A percentile compares a stretch with the other conserved stretches of the same genome.
Evolutionary conservation across 2,888 invertebrate genomes (phyloP).

Genomic region (Dasypolia templi): DNA sequence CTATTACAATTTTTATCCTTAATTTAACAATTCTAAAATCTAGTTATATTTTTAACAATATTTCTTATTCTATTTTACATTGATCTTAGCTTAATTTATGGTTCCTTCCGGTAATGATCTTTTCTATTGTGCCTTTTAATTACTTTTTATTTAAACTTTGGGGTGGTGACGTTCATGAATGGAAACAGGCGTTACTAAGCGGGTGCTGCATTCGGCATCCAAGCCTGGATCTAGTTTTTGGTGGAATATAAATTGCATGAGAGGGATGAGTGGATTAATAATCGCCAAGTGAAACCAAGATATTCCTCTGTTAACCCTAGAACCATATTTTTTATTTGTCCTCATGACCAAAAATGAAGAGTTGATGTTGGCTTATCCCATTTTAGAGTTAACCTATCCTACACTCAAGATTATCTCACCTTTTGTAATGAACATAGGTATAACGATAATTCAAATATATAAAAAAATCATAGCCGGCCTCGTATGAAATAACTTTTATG

Average conservation of each 20-base stretch:
- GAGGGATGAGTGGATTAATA: not conserved
- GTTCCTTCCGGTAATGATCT: too few relatives aligned
- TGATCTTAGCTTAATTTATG: too few relatives aligned
- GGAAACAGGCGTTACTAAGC: not conserved
- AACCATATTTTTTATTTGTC: too few relatives aligned
- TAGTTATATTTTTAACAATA: too few relatives aligned
- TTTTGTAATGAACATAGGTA: not conserved
- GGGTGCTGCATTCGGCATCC: too few relatives aligned
- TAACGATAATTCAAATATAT: not conserved
- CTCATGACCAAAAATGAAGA: not conserved
- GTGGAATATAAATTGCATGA: not conserved
- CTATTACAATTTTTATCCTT: too few relatives aligned
- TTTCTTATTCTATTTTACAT: too few relatives aligned
- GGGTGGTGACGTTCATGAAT: too few relatives aligned
- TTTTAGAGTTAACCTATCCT: not conserved
- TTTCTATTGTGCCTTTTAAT: too few relatives aligned
- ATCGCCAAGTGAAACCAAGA: not conserved
- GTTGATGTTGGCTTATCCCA: not conserved
- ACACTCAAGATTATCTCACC: not conserved
- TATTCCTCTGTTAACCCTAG: not conserved
- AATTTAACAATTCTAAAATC: too few relatives aligned
- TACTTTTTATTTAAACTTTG: too few relatives aligned
- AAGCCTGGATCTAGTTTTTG: not conserved
- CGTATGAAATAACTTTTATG: slow-evolving; percentile 25
- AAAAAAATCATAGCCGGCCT: slow-evolving; percentile 2